Evolutionary conservation across 2,888 invertebrate species (phyloP), one percentile per base, ranked within the genome.

Genomic region (Suillia variegata): DNA sequence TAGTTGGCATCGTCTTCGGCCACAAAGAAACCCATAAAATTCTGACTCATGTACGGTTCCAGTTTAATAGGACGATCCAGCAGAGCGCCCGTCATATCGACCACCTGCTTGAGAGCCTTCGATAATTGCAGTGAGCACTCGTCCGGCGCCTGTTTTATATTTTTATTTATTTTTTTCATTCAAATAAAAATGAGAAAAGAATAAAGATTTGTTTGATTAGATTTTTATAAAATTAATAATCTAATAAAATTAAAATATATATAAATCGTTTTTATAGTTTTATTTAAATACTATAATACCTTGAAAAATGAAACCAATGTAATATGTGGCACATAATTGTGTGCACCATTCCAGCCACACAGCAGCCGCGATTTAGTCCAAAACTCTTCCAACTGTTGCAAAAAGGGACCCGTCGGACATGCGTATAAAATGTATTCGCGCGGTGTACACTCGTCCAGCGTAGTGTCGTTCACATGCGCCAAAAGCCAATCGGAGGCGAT

Each of bases 21-120:
- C 2, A 95, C 89, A 82, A 95, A 95, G 52, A 94, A 86, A 0
- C 95, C 96, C 89, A 96, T 93, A 78, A 94, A 96, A 81, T 94
- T 94, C 17, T 89, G 89, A 24, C 94, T 94, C 52, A 91, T 87
- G 74, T 94, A 94, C 1, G 90, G 88, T 79, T 95, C 94, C 53
- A 95, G 81, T 71, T 88, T 88, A 4, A 92, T 82, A 1, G 88
- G 87, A 60, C 86, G 86, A 67, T 86, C 85, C 21, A 92, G 84
- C 50, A 87, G 85, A 48, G 88, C 86, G 1, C 90, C 89, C 26
- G 88, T 87, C 77, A 85, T 85, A 67, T 90, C 89, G 68, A 91
- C 87, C n/a, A 92, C 86, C 73, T 87, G 87, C 74, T 91, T 89
- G 17, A 92, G 82, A n/a, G 88, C 86, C 76, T 87, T 88, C 2